A percentile compares a stretch with the other conserved stretches of the same genome.
These are phyloP conservation scores for Arctopsyche grandis DNA, from an alignment of 1,140 invertebrate species.

Conservation along the genomic window DNA sequence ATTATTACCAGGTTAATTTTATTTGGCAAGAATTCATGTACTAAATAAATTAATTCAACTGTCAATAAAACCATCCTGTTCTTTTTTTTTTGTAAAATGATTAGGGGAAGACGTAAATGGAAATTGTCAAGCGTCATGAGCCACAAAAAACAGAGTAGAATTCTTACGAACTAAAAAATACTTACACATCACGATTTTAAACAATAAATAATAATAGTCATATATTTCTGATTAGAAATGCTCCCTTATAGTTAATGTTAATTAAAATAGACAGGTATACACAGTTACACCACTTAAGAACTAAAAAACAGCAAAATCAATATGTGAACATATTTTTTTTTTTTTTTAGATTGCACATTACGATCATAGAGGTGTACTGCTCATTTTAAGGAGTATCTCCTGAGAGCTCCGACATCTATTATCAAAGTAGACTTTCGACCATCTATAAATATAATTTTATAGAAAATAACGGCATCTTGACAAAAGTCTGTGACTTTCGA, in stretches of 20 bases:
- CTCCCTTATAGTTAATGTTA: constrained; percentile 28
- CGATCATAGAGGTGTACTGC: constrained; percentile 8
- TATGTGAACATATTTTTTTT: neutral
- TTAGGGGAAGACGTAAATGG: constrained; percentile 19
- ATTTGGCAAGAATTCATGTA: neutral
- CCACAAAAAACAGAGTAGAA: constrained; percentile 13
- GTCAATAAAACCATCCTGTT: constrained; percentile 6
- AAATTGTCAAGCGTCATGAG: constrained; percentile 26
- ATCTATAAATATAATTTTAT: constrained; percentile 9
- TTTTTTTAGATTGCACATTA: constrained; percentile 28
- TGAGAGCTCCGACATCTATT: neutral
- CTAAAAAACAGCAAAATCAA: constrained; percentile 36
- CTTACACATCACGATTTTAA: constrained; percentile 5
- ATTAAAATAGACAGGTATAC: constrained; percentile 42
- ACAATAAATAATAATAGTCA: constrained; percentile 14
- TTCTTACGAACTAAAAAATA: constrained; percentile 15
- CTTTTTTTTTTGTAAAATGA: constrained; percentile 13
- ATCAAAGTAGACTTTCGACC: constrained; percentile 8
- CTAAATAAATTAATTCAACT: neutral
- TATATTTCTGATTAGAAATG: constrained; percentile 29
- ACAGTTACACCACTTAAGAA: constrained; percentile 40
- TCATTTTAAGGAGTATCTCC: neutral
- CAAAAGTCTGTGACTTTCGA: neutral
- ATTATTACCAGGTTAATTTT: neutral
- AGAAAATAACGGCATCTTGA: constrained; percentile 12